Base-by-base conservation (phyloP, 23 tunicate genomes). In the Diplosoma virens region DNA sequence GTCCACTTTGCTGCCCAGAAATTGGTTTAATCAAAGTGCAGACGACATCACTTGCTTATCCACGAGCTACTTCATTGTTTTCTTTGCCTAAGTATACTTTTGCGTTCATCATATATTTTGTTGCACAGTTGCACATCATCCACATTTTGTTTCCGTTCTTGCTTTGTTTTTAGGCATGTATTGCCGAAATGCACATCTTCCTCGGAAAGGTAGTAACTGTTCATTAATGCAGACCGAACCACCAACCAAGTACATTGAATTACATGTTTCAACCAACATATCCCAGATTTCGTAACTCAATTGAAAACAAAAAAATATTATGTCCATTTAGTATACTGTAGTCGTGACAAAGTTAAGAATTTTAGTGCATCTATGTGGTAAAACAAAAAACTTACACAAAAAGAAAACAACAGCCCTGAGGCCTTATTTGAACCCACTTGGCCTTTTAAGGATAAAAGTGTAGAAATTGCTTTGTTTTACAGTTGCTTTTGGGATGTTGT, bases 71-170 rank as follows among this genome's bases (percentile, higher is more conserved):
- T 56, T 56, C 6, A 20, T 56, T 56, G 63, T 11, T 56, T 56
- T 56, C 24, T 56, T 56, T 56, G 63, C 63, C 63, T 25, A 56
- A 56, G 63, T 56, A 20, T 11, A 56, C 63, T 56, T 56, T 56
- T 11, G 63, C 63, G 25, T 56, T 56, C n/a, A 56, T 56, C 63
- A 56, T 11, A 25, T 56, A 56, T 56, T 56, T 56, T 56, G 25
- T 56, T 56, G 63, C 63, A 56, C 63, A 56, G 63, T 56, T 25
- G 63, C 63, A 56, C 63, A 20, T 56, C 63, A 56, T 56, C 63
- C 63, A 56, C 17, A 56, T 16, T 20, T 56, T 56, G 63, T 14
- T 56, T 56, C 63, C 63, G 24, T 56, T 14, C 63, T 56, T 56
- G 63, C 25, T 56, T 56, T 22, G 63, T 56, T 56, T 56, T 56